Conservation (phyloP, 2,113 vertebrate species). For the Gila orcuttii region DNA sequence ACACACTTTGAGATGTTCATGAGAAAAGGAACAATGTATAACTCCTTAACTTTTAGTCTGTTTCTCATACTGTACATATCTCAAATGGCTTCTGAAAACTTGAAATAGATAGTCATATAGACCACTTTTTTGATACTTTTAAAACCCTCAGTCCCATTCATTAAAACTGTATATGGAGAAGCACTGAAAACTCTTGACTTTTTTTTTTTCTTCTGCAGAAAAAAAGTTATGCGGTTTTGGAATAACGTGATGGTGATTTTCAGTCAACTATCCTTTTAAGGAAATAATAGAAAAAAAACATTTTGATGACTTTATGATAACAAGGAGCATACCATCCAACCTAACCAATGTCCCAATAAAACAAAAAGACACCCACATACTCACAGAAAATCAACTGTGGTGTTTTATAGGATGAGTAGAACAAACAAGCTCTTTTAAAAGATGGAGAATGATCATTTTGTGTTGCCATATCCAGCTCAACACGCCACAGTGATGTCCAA, state of each 20-base stretch:
- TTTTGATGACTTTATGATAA: not conserved
- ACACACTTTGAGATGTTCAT: too few species aligned
- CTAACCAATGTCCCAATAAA: not conserved
- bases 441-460: slow-evolving; percentile 33
- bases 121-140: not conserved
- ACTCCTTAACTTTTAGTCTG: not conserved
- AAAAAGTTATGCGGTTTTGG: not conserved
- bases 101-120: not conserved
- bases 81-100: not conserved
- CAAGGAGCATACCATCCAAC: not conserved
- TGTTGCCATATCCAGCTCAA: slow-evolving; percentile 25
- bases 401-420: not conserved
- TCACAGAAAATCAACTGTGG: slow-evolving; percentile 25
- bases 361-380: slow-evolving; percentile 55
- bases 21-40: not conserved
- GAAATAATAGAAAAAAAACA: not conserved
- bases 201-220: not conserved
- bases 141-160: not conserved
- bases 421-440: slow-evolving; percentile 29
- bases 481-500: slow-evolving; percentile 18
- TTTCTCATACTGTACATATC: not conserved
- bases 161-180: not conserved
- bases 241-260: not conserved
- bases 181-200: too few species aligned
- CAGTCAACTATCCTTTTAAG: not conserved